Base-by-base conservation (phyloP, 2,797 vertebrate genomes). In the Dromococcyx pavoninus region DNA sequence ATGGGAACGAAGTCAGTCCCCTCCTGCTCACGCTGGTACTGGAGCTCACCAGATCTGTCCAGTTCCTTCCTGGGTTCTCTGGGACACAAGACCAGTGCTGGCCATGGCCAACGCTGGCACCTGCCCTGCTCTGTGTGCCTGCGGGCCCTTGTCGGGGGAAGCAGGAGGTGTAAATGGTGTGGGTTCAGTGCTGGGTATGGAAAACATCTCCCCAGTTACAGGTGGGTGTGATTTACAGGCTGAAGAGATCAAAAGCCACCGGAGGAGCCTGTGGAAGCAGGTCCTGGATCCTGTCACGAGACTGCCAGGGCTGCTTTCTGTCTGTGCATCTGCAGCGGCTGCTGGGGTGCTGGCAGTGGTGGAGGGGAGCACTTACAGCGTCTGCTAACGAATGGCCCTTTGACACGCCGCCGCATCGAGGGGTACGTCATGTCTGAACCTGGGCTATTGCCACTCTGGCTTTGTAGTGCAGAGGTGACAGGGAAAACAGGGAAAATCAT, bases 71-170 rank as follows among this genome's bases (percentile, higher is more conserved):
- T 11, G 56, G 39, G 28, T 41, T 35, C 10, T 9, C 58, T 2
- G 1, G 56, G 25, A 39, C 0, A 5, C 10, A 4, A 32, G 44
- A 11, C 44, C 51, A 41, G 64, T 0, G 0, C 56, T 54, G 33
- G 27, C 53, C 5, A 0, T 1, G 43, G 89, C 65, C 50, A 4
- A 3, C 2, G 19, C 37, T 46, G 48, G 64, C 3, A 16, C 51
- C 65, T 2, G 11, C 35, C 13, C 50, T 2, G 35, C 44, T 5
- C 39, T 1, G 2, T 9, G 62, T 56, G 66, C 24, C 70, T 46
- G 10, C 17, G 27, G 35, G 15, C n/a, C 46, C 33, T 4, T 11
- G 0, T 0, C 7, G 53, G 23, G 25, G 69, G 24, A 7, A 19
- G 39, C 24, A 19, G 54, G 35, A 18, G 37, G 3, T 10, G n/a